Conservation (phyloP, 2,797 vertebrate species). For the Denticeps clupeoides region DNA sequence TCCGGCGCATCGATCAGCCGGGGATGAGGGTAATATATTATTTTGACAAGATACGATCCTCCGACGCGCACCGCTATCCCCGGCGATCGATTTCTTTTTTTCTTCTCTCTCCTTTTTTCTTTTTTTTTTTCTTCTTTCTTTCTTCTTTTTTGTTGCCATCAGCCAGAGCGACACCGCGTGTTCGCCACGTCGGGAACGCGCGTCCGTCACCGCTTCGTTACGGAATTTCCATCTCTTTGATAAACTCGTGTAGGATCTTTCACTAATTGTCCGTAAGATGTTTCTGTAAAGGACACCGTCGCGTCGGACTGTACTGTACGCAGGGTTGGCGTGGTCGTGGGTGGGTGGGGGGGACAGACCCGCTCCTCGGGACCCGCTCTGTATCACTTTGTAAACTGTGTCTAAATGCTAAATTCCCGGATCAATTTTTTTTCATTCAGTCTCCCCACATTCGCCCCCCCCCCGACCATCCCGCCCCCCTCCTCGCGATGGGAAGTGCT, state of each 20-base stretch:
- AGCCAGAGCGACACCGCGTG: constrained; percentile 51
- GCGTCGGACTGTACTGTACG: too few species aligned
- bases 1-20: constrained; percentile 94
- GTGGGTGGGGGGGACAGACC: too few species aligned
- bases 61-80: constrained; percentile 82
- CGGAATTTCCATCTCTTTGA: too few species aligned
- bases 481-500: constrained; percentile 42
- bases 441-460: constrained; percentile 40
- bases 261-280: too few species aligned
- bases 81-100: constrained; percentile 85
- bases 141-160: constrained; percentile 57
- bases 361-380: constrained; percentile 41
- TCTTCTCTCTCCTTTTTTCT: constrained; percentile 50
- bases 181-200: too few species aligned
- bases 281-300: too few species aligned
- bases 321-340: too few species aligned
- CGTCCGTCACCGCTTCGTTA: too few species aligned
- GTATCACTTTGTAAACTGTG: constrained; percentile 68
- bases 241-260: too few species aligned
- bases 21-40: constrained; percentile 99
- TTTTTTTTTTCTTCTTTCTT: constrained; percentile 52
- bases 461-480: constrained; percentile 37
- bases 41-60: constrained; percentile 98
- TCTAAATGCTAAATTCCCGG: constrained; percentile 71
- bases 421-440: constrained; percentile 70